Base-by-base conservation (phyloP, 2,888 invertebrate species). In the Byasa hedistus region DNA sequence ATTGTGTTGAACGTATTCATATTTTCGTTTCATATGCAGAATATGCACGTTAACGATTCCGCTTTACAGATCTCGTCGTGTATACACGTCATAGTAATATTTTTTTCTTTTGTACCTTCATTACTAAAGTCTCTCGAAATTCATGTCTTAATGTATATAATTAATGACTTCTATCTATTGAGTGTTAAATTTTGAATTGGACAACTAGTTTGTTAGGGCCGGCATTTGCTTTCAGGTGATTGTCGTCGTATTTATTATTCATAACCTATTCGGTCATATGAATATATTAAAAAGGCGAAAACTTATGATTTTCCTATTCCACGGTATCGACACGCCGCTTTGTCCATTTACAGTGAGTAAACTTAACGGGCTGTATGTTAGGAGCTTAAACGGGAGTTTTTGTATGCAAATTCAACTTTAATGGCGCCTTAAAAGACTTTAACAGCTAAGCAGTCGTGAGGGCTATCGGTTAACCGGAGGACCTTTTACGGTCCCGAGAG, bases 361-460 rank as follows among this genome's bases (percentile, higher is more conserved):
- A 57, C 48, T 56, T 57, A 60, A 57, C 54, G 58, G 57, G 62
- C 22, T 62, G 62, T 57, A 57, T 66, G 61, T 65, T 48, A 57
- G 60, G 36, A 22, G 24, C 61, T 62, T 62, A 58, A 62, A 59
- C 63, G 66, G 66, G 44, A 66, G 62, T 66, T 66, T 66, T 66
- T 66, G 66, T 66, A 66, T 66, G 66, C 66, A 66, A 66, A 66
- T 66, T 63, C 36, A 56, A 59, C 59, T 62, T 66, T 63, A 66
- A 66, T 66, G 66, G 63, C 55, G 59, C 66, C 66, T 66, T 66
- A 63, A 66, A 63, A 66, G 66, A 63, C 58, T 55, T 32, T 27
- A 61, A 58, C 55, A 63, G 62, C 58, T 48, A 62, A 57, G 58
- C 44, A 52, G 39, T 63, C 66, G 66, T 66, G 66, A 63, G 66